Evolutionary conservation across 2,113 vertebrate genomes (phyloP).

Genomic region (Pteronura brasiliensis): DNA sequence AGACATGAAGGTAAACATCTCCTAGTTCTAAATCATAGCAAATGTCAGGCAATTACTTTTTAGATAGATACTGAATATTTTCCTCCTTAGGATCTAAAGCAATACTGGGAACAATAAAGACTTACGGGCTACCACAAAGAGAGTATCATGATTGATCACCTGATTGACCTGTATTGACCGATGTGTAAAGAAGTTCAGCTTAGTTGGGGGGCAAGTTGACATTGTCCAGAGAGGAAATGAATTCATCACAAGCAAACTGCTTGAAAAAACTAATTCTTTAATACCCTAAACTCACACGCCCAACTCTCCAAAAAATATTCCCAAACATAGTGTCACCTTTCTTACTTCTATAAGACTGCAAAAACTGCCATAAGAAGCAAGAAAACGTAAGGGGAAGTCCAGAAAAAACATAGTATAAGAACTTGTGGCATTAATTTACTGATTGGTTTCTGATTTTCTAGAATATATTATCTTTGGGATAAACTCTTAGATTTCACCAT

Average conservation of each 20-base stretch:
- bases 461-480: background rate
- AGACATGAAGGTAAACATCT: background rate
- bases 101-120: background rate
- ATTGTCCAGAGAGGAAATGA: background rate
- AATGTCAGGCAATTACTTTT: background rate
- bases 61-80: background rate
- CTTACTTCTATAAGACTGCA: background rate
- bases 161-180: background rate
- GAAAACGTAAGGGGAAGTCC: background rate
- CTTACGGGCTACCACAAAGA: background rate
- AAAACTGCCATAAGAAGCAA: background rate
- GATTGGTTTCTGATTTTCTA: background rate
- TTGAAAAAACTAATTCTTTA: background rate
- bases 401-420: background rate
- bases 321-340: background rate
- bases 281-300: background rate
- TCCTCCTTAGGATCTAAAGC: background rate
- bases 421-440: background rate
- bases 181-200: background rate
- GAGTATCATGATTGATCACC: background rate
- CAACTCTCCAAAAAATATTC: background rate
- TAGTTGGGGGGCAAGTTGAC: background rate
- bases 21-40: background rate
- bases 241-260: background rate
- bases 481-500: background rate